Base-by-base conservation (phyloP, 2,888 invertebrate genomes). In the Euplagia quadripunctaria region DNA sequence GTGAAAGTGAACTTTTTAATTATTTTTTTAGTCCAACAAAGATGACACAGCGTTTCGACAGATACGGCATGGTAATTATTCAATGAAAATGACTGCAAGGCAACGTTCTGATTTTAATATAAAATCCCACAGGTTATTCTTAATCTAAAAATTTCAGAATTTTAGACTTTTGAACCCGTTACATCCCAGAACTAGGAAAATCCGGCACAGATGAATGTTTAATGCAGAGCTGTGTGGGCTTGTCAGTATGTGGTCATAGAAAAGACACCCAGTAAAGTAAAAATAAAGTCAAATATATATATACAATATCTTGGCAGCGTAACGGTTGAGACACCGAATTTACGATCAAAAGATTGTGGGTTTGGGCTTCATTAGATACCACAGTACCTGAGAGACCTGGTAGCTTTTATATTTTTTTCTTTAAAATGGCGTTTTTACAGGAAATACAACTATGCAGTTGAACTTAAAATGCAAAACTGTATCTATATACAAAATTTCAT, bases 1-100 rank as follows among this genome's bases (percentile, higher is more conserved):
- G 95, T 94, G 95, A 95, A 95, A 95, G 95, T 91, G 92, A 94
- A 94, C 90, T 91, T 89, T 93, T 89, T 93, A 93, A 93, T 94
- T 93, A 92, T 92, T 91, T 92, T 89, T 91, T 89, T 88, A 77
- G 61, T 89, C 89, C 91, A 91, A 88, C 89, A 90, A 83, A 91
- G 93, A 95, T 95, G 95, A 95, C 92, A 93, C 88, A 90, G 95
- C 94, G 84, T 79, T 92, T 91, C 77, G 73, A 80, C 79, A 81
- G 83, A 75, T 72, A 80, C 80, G 42, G 41, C 41, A 51, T 49
- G 11, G 46, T 70, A 63, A 70, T 70, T 70, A 64, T 70, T n/a
- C 51, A 11, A n/a, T 64, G 49, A 61, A 69, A 16, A 51, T 43
- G 12, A 14, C 17, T 16, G 17, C 52, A 12, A 11, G 52, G 17